These are phyloP conservation scores for Paragorgia papillata DNA, from an alignment of 92 coral and sea anemone genomes.

Conservation along the genomic window DNA sequence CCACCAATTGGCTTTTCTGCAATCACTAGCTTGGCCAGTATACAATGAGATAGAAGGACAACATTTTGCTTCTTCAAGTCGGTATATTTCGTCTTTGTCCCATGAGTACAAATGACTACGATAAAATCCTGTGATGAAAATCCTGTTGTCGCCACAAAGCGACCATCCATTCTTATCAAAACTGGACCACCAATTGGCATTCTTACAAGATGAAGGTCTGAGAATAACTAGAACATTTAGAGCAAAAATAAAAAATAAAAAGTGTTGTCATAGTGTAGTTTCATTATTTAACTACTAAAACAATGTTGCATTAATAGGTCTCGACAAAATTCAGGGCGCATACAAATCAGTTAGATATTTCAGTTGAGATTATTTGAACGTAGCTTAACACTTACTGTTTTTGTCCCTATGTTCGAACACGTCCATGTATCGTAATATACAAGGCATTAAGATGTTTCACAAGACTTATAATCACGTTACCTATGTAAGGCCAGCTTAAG, in stretches of 20 bases:
- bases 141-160: conserved; percentile 3
- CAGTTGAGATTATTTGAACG: too few species aligned
- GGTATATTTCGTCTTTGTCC: conserved; percentile 25
- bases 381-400: too few species aligned
- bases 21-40: neutral
- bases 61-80: too few species aligned
- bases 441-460: too few species aligned
- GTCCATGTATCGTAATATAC: too few species aligned
- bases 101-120: neutral
- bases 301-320: too few species aligned
- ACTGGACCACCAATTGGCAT: neutral
- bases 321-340: too few species aligned
- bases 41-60: conserved; percentile 18
- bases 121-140: conserved; percentile 33
- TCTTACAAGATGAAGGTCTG: neutral
- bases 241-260: neutral
- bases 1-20: conserved; percentile 18
- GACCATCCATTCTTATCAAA: conserved; percentile 35
- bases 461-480: too few species aligned
- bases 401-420: too few species aligned
- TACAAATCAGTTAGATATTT: too few species aligned
- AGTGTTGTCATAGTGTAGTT: neutral
- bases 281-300: too few species aligned
- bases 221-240: conserved; percentile 16
- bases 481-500: too few species aligned